Evolutionary conservation across 2,888 invertebrate species (phyloP).

Genomic region (Lepetodrilus schrolli): DNA sequence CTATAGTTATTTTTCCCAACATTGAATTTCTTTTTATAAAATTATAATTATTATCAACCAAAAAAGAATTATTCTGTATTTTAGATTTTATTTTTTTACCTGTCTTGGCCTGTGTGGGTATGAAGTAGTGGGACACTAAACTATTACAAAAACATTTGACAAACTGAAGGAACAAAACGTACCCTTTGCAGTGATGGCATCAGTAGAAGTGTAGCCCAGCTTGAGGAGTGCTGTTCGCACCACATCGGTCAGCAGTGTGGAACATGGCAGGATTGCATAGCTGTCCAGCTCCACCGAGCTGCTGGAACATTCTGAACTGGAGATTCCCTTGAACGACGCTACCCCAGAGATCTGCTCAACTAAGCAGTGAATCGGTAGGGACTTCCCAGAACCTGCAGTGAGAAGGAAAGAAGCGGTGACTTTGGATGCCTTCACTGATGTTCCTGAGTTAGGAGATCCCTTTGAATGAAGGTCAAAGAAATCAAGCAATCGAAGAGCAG

Average conservation of each 20-base stretch:
- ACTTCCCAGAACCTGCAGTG: slow-evolving; percentile 80
- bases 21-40: no score
- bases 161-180: no score
- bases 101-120: no score
- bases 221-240: slow-evolving; percentile 92
- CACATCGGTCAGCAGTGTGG: slow-evolving; percentile 91
- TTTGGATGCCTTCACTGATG: background rate
- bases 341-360: slow-evolving; percentile 82
- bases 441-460: no score
- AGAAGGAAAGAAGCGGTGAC: background rate
- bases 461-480: no score
- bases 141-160: no score
- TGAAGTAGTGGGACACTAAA: no score
- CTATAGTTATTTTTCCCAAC: no score
- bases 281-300: slow-evolving; percentile 91
- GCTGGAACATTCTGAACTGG: slow-evolving; percentile 41
- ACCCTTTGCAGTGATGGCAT: slow-evolving; percentile 77
- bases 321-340: slow-evolving; percentile 50
- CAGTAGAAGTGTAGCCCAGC: slow-evolving; percentile 85
- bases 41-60: no score
- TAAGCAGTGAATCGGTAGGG: slow-evolving; percentile 94
- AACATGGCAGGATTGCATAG: slow-evolving; percentile 94
- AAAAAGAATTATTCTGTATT: no score
- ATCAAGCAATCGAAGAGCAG: no score
- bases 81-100: no score